These are phyloP conservation scores for Cataglyphis albicans DNA, from an alignment of 2,888 invertebrate genomes.

Conservation along the genomic window DNA sequence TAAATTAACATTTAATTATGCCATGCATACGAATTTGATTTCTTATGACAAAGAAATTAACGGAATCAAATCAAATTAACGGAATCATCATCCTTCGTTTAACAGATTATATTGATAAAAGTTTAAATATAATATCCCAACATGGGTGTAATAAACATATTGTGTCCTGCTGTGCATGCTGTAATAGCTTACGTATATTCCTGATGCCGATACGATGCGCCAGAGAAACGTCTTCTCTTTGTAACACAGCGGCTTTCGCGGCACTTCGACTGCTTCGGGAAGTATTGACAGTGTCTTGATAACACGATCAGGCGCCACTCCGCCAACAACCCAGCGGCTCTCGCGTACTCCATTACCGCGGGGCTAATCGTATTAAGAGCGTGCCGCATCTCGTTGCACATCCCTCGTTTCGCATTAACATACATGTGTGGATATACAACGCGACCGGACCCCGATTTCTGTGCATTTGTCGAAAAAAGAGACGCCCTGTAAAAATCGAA, in stretches of 20 bases:
- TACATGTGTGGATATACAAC: slow-evolving; percentile 55
- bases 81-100: background rate
- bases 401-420: slow-evolving; percentile 61
- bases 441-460: slow-evolving; percentile 17
- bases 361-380: slow-evolving; percentile 79
- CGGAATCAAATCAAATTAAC: background rate
- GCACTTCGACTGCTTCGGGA: slow-evolving; percentile 64
- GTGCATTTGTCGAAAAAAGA: background rate
- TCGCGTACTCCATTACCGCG: slow-evolving; percentile 80
- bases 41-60: background rate
- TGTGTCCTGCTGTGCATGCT: background rate
- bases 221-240: slow-evolving; percentile 55
- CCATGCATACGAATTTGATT: background rate
- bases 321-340: slow-evolving; percentile 64
- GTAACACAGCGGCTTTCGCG: slow-evolving; percentile 57
- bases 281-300: slow-evolving; percentile 78
- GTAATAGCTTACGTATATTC: background rate
- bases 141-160: no score
- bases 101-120: background rate
- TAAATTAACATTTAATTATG: slow-evolving; percentile 5
- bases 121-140: background rate
- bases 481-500: background rate
- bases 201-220: background rate
- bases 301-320: slow-evolving; percentile 78
- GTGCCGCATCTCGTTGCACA: slow-evolving; percentile 68